phyloP scores from a whole-genome alignment of 2,888 invertebrate species.

The Polydesmus complanatus region DNA sequence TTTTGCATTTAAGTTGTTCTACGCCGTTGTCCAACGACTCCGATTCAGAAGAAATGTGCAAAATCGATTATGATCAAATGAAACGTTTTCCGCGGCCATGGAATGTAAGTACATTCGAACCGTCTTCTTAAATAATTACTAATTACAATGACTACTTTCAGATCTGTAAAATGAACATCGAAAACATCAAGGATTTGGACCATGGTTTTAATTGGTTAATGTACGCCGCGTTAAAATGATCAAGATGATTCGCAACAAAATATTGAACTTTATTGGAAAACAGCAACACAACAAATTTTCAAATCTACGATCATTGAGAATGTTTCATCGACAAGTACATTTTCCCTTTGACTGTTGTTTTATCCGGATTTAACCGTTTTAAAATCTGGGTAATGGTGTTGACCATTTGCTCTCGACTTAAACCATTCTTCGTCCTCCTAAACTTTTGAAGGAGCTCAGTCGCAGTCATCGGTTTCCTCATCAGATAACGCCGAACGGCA shows the following conservation, averaged over 20 bases:
- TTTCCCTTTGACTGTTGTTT: constrained; percentile 79
- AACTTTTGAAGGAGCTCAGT: constrained; percentile 90
- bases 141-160: too few relatives aligned
- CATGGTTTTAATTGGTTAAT: background rate
- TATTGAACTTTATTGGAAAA: too few relatives aligned
- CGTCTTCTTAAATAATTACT: too few relatives aligned
- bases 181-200: background rate
- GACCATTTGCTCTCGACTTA: constrained; percentile 78
- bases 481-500: constrained; percentile 81
- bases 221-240: background rate
- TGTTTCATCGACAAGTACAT: constrained; percentile 79
- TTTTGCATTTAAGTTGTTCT: background rate
- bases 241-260: background rate
- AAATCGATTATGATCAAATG: background rate
- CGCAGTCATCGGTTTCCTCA: constrained; percentile 94
- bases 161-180: background rate
- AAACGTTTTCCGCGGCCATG: background rate
- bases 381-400: constrained; percentile 87
- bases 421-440: constrained; percentile 81
- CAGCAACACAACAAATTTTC: too few relatives aligned
- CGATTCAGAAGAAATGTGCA: background rate
- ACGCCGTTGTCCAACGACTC: background rate
- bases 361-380: constrained; percentile 85
- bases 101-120: too few relatives aligned
- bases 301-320: background rate